A percentile compares a stretch with the other conserved stretches of the same genome.
These are phyloP conservation scores for Turnix velox DNA, from an alignment of 2,113 vertebrate genomes.

Conservation along the genomic window DNA sequence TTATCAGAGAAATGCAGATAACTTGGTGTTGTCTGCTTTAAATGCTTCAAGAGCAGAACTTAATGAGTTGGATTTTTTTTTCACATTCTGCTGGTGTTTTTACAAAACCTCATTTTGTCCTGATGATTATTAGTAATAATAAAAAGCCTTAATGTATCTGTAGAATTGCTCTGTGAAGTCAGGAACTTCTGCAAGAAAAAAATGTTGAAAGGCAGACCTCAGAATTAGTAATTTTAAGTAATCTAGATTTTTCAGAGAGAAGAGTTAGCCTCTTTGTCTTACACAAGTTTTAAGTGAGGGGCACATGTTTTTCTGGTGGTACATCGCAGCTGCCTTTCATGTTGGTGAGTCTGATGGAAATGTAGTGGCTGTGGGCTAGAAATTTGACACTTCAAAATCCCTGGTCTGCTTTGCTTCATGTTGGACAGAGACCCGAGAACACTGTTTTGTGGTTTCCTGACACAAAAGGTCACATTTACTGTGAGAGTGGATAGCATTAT, in stretches of 20 bases:
- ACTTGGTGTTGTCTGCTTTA: background rate
- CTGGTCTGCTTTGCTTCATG: background rate
- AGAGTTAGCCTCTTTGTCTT: background rate
- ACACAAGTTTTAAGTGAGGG: background rate
- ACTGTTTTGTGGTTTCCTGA: background rate
- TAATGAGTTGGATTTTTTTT: background rate
- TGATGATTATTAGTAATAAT: background rate
- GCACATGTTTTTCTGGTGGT: background rate
- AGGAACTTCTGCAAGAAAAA: background rate
- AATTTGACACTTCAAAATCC: background rate
- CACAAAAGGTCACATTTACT: background rate
- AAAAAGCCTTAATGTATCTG: background rate
- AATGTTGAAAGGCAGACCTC: background rate
- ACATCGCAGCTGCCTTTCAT: background rate
- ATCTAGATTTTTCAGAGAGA: background rate
- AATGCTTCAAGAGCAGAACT: background rate
- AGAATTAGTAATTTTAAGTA: background rate
- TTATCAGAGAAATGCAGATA: conserved; percentile 21
- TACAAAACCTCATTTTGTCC: background rate
- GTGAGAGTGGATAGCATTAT: background rate
- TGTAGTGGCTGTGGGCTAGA: background rate
- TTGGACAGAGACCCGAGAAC: background rate
- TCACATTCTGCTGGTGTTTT: background rate
- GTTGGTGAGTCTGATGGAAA: background rate
- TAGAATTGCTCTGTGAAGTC: background rate